These are phyloP conservation scores for Eunapius fragilis DNA, from an alignment of 37 sponge, comb jelly and placozoan species.

Conservation along the genomic window DNA sequence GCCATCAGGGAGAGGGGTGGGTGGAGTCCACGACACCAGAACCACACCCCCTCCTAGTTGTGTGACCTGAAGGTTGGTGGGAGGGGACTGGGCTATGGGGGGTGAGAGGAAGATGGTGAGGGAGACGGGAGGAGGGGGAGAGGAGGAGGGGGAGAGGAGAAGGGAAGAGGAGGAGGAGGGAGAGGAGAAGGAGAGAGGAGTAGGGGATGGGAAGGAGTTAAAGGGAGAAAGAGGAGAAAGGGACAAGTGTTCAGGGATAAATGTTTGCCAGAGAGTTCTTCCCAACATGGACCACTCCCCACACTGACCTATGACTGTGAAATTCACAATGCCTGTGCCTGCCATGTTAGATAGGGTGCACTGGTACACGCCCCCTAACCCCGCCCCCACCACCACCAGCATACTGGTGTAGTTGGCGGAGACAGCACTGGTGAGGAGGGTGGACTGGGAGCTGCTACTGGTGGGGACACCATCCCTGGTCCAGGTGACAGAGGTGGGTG, in stretches of 20 bases:
- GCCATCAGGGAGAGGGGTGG: neutral
- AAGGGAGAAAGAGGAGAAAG: neutral
- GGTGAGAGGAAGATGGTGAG: neutral
- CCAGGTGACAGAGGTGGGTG: slow-evolving; percentile 52
- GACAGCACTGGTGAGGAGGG: neutral
- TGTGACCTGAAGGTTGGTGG: neutral
- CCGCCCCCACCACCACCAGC: slow-evolving; percentile 13
- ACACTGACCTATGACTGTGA: slow-evolving; percentile 22
- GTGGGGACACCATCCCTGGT: slow-evolving; percentile 15
- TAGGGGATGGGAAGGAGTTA: neutral
- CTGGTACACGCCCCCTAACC: slow-evolving; percentile 17
- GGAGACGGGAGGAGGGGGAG: neutral
- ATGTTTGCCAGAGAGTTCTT: neutral
- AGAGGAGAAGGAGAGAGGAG: neutral
- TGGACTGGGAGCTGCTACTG: neutral
- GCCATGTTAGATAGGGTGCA: slow-evolving; percentile 23
- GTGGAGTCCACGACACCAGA: slow-evolving; percentile 32
- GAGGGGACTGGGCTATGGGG: neutral
- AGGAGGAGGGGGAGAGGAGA: neutral
- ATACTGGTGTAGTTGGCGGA: slow-evolving; percentile 23
- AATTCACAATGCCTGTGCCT: neutral
- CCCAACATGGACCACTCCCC: neutral
- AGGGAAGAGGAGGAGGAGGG: neutral
- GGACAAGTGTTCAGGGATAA: neutral
- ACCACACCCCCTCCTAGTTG: slow-evolving; percentile 20